These are phyloP conservation scores for Holothuria glaberrima DNA, from an alignment of 35 echinoderm and acorn worm genomes.

Conservation along the genomic window DNA sequence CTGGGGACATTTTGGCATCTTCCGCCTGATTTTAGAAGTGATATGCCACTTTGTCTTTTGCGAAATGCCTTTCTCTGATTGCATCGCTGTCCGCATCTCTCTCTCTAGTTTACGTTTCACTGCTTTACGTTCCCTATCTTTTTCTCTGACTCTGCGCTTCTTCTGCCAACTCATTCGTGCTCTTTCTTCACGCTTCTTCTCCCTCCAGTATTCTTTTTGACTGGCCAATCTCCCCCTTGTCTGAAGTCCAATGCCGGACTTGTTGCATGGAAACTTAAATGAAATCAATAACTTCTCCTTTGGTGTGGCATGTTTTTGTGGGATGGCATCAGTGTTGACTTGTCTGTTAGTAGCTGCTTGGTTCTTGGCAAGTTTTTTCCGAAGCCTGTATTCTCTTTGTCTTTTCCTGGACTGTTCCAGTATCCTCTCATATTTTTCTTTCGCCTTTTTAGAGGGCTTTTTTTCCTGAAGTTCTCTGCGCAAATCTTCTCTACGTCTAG, in stretches of 20 bases:
- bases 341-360: neutral
- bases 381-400: slow-evolving; percentile 31
- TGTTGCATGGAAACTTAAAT: slow-evolving; percentile 24
- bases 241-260: neutral
- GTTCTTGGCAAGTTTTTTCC: slow-evolving; percentile 18
- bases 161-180: slow-evolving; percentile 19
- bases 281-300: neutral
- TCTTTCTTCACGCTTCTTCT: slow-evolving; percentile 28
- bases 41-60: slow-evolving; percentile 31
- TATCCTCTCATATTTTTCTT: slow-evolving; percentile 11
- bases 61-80: slow-evolving; percentile 8
- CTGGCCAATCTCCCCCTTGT: neutral
- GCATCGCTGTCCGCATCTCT: neutral
- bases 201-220: slow-evolving; percentile 31
- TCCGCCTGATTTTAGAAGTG: slow-evolving; percentile 20
- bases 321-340: neutral
- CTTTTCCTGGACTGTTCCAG: slow-evolving; percentile 20
- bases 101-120: slow-evolving; percentile 15
- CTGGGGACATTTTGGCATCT: slow-evolving; percentile 5
- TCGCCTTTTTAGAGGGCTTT: slow-evolving; percentile 7
- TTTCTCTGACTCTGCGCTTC: slow-evolving; percentile 26
- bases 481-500: neutral
- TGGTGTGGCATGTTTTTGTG: neutral
- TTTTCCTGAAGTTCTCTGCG: slow-evolving; percentile 10
- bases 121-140: slow-evolving; percentile 16